phyloP scores from a whole-genome alignment of 2,113 vertebrate genomes.

The Octodon degus region DNA sequence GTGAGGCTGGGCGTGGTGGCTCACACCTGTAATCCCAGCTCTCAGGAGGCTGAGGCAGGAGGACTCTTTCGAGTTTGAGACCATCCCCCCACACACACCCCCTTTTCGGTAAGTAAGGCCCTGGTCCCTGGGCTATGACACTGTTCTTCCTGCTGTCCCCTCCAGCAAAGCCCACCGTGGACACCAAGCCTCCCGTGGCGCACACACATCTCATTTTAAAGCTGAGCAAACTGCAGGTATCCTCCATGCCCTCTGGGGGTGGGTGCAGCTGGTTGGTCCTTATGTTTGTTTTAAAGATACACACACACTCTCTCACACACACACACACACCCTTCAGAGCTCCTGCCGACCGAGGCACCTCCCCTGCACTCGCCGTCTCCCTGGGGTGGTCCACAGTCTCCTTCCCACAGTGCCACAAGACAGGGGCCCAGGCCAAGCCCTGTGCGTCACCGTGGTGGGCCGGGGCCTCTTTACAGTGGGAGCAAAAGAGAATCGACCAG shows the following conservation, averaged over 20 bases:
- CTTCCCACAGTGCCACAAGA: not conserved
- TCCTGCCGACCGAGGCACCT: not conserved
- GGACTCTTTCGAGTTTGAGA: too few relatives aligned
- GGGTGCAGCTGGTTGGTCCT: not conserved
- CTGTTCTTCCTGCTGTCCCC: not conserved
- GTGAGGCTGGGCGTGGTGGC: too few relatives aligned
- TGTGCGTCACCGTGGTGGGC: not conserved
- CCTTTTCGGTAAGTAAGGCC: fast-evolving
- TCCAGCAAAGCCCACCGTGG: constrained; percentile 74
- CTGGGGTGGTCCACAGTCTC: not conserved
- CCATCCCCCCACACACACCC: too few relatives aligned
- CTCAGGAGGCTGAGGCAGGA: too few relatives aligned
- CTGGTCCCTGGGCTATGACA: not conserved
- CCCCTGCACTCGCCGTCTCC: not conserved
- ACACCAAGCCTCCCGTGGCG: constrained; percentile 67
- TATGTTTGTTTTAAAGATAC: not conserved
- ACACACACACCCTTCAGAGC: not conserved
- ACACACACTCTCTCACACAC: not conserved
- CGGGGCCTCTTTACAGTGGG: constrained; percentile 72
- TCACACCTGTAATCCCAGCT: too few relatives aligned
- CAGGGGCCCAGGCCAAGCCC: too few relatives aligned
- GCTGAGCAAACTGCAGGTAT: constrained; percentile 82
- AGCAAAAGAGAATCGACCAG: constrained; percentile 78
- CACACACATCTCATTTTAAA: constrained; percentile 76
- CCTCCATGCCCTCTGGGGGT: not conserved